Conservation (phyloP, 2,113 vertebrate species). For the Notiomystis cincta region DNA sequence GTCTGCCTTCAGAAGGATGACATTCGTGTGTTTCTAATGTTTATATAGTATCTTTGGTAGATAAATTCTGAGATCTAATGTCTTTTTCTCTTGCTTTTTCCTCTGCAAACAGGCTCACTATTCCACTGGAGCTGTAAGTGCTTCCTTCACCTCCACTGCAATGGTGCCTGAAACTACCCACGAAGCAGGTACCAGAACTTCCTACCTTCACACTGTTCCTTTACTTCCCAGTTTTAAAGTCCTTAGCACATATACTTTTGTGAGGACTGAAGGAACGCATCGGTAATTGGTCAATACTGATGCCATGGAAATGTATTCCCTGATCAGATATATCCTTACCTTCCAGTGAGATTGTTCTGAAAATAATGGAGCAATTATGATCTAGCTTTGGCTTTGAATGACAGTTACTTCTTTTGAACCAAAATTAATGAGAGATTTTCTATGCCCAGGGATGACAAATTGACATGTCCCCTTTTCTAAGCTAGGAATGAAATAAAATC, state of each 20-base stretch:
- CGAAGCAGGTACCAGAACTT: constrained; percentile 81
- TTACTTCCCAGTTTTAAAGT: not conserved
- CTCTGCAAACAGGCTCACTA: constrained; percentile 86
- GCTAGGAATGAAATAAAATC: not conserved
- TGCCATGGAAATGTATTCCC: not conserved
- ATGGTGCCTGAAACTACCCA: constrained; percentile 91
- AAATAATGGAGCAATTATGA: not conserved
- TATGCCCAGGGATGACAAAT: not conserved
- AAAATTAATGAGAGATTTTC: not conserved
- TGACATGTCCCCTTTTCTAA: not conserved
- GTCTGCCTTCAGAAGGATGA: not conserved
- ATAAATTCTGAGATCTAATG: not conserved
- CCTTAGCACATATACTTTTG: not conserved
- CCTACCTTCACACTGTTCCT: not conserved
- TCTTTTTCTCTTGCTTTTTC: not conserved
- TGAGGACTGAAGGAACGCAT: not conserved
- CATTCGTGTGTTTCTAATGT: not conserved
- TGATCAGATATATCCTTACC: not conserved
- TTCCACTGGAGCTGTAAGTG: constrained; percentile 92
- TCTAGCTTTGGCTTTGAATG: not conserved
- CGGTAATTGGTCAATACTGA: not conserved
- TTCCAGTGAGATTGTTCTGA: not conserved
- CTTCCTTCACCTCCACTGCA: constrained; percentile 96
- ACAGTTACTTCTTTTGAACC: not conserved
- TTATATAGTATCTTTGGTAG: not conserved